Conservation (phyloP, 92 coral and sea anemone genomes). For the Epizoanthus illoricatus region DNA sequence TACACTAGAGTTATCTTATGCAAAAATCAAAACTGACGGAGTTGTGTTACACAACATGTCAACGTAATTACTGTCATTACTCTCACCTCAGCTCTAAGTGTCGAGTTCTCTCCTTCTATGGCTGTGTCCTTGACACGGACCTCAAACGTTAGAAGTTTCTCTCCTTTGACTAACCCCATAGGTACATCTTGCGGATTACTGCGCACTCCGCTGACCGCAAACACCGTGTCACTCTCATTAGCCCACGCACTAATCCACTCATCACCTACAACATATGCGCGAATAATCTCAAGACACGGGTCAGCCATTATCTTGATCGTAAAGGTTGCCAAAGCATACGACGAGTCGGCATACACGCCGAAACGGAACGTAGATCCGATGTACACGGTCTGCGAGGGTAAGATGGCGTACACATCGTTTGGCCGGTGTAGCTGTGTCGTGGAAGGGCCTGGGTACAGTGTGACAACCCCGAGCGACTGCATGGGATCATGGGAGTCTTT, state of each 20-base stretch:
- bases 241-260: constrained; percentile 47
- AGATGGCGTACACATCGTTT: constrained; percentile 51
- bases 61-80: not conserved
- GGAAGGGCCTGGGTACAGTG: constrained; percentile 43
- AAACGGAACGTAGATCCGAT: constrained; percentile 45
- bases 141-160: constrained; percentile 47
- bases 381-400: constrained; percentile 46
- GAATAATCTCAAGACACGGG: constrained; percentile 40
- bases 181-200: constrained; percentile 46
- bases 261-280: constrained; percentile 28
- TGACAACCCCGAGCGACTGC: constrained; percentile 46
- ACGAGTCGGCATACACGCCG: constrained; percentile 47
- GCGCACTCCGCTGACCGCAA: constrained; percentile 52
- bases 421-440: constrained; percentile 30
- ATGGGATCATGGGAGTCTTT: constrained; percentile 26
- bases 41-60: no score
- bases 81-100: constrained; percentile 46
- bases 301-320: constrained; percentile 44
- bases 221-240: constrained; percentile 46
- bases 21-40: no score
- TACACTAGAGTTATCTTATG: no score
- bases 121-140: constrained; percentile 57
- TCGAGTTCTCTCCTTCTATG: constrained; percentile 34
- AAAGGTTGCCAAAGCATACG: constrained; percentile 41
- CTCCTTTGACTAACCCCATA: constrained; percentile 46